Percentiles rank a stretch among this genome's conserved stretches.
phyloP scores from a whole-genome alignment of 2,888 invertebrate species.

The Meteorus cinctellus region DNA sequence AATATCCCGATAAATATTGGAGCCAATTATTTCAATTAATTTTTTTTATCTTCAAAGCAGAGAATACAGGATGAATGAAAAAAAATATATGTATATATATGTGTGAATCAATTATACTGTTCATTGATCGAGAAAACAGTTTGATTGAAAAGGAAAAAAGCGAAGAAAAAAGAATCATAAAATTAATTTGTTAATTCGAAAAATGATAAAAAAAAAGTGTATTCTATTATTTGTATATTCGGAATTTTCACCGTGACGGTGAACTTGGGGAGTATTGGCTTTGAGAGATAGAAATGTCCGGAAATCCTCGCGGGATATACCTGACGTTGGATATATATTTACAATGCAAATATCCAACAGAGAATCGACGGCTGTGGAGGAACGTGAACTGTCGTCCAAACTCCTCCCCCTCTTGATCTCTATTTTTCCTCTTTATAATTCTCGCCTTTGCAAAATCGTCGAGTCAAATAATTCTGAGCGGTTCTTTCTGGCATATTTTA shows the following conservation, averaged over 20 bases:
- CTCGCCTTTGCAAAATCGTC: constrained; percentile 13
- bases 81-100: no score
- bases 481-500: constrained; percentile 10
- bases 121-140: no score
- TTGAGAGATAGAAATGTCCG: constrained; percentile 29
- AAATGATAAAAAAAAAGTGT: not conserved
- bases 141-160: no score
- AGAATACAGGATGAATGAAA: no score
- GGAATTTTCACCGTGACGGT: not conserved
- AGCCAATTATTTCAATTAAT: not conserved
- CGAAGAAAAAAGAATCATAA: not conserved
- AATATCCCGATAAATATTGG: no score
- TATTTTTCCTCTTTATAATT: constrained; percentile 6
- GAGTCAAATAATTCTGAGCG: constrained; percentile 38
- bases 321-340: constrained; percentile 33
- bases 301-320: constrained; percentile 30
- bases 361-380: constrained; percentile 18
- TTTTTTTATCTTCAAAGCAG: not conserved
- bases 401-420: not conserved
- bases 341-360: constrained; percentile 33
- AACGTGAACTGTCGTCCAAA: constrained; percentile 22
- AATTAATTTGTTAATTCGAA: not conserved
- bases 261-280: constrained; percentile 12
- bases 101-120: no score
- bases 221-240: not conserved